Percentiles rank a stretch among this genome's conserved stretches.
Evolutionary conservation across 2,888 invertebrate genomes (phyloP).

Genomic region (Amiota communis): DNA sequence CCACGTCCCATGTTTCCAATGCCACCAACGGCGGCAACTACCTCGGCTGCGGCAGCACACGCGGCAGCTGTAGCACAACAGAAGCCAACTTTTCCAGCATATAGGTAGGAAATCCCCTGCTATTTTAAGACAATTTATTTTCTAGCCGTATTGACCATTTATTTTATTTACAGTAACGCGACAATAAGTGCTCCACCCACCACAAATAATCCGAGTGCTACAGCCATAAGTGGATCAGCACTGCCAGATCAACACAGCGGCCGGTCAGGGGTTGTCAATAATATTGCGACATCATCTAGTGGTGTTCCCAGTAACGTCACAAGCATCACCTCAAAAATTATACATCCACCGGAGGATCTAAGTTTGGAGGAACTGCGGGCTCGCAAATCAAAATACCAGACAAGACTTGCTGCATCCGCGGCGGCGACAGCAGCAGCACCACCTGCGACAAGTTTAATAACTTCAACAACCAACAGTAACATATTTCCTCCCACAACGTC

Average conservation of each 20-base stretch:
- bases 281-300: conserved; percentile 47
- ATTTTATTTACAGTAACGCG: conserved; percentile 76
- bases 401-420: conserved; percentile 71
- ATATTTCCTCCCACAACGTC: conserved; percentile 59
- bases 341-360: conserved; percentile 94
- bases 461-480: conserved; percentile 37
- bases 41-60: conserved; percentile 76
- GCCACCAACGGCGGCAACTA: conserved; percentile 79
- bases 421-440: conserved; percentile 51
- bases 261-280: conserved; percentile 46
- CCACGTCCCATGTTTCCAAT: conserved; percentile 87
- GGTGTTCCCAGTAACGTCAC: conserved; percentile 79
- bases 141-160: neutral
- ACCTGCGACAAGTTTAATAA: neutral
- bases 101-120: conserved; percentile 75
- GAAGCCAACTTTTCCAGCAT: conserved; percentile 87
- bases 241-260: conserved; percentile 53
- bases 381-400: conserved; percentile 80
- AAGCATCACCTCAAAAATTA: conserved; percentile 89
- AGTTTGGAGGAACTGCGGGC: conserved; percentile 90
- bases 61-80: conserved; percentile 74
- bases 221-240: conserved; percentile 70
- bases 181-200: conserved; percentile 85
- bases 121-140: conserved; percentile 8
- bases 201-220: conserved; percentile 72